A percentile compares a stretch with the other conserved stretches of the same genome.
These are phyloP conservation scores for Luperina testacea DNA, from an alignment of 2,888 invertebrate genomes.

Conservation along the genomic window DNA sequence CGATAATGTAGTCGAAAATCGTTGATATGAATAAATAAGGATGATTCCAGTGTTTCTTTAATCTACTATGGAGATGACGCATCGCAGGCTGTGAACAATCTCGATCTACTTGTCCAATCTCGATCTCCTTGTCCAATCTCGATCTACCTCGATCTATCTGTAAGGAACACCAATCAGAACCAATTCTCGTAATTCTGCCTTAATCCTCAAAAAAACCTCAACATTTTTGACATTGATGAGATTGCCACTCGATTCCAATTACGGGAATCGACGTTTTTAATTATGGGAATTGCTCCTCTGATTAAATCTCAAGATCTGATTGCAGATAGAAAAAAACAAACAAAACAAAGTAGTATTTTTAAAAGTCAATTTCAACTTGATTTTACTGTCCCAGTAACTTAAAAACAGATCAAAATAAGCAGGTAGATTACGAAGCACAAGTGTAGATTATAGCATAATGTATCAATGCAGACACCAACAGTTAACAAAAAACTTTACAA, in stretches of 20 bases:
- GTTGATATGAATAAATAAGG: neutral
- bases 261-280: neutral
- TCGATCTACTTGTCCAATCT: too few relatives aligned
- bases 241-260: neutral
- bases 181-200: too few relatives aligned
- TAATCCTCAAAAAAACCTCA: too few relatives aligned
- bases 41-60: neutral
- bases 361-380: neutral
- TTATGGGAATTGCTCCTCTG: neutral
- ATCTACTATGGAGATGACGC: too few relatives aligned
- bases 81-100: too few relatives aligned
- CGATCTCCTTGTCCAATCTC: too few relatives aligned
- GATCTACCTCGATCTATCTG: too few relatives aligned
- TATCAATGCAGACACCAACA: slow-evolving; percentile 78
- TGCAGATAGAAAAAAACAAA: too few relatives aligned
- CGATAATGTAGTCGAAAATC: neutral
- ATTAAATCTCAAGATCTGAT: neutral
- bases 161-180: too few relatives aligned
- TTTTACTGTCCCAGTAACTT: neutral
- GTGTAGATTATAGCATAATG: slow-evolving; percentile 81
- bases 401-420: slow-evolving; percentile 29
- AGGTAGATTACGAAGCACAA: slow-evolving; percentile 58
- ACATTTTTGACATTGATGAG: too few relatives aligned
- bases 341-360: too few relatives aligned
- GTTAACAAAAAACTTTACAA: slow-evolving; percentile 78